Percentiles rank a stretch among this genome's conserved stretches.
Conservation (phyloP, 2,113 vertebrate genomes). For the Sceloporus tristichus region DNA sequence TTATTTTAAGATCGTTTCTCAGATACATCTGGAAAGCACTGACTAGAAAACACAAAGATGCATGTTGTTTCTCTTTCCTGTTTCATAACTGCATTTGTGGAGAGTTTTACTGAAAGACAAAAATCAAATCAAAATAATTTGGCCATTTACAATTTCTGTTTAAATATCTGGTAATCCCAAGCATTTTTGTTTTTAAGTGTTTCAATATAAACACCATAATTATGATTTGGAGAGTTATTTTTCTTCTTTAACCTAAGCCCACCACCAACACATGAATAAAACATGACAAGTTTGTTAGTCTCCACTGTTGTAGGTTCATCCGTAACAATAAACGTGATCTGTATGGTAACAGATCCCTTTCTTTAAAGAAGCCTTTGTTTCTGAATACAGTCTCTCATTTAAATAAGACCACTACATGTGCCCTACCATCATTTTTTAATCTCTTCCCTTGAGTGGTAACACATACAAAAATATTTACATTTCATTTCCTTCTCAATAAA, state of each 20-base stretch:
- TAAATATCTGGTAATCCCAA: conserved; percentile 62
- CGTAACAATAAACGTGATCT: conserved; percentile 75
- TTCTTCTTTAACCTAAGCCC: conserved; percentile 84
- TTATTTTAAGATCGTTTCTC: no score
- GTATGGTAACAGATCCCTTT: conserved; percentile 71
- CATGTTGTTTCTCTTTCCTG: background rate
- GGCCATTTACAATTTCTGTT: conserved; percentile 52
- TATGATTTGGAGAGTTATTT: conserved; percentile 83
- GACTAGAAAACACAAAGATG: background rate
- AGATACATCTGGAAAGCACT: no score
- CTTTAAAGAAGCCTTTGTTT: conserved; percentile 72
- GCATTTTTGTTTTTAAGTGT: conserved; percentile 63
- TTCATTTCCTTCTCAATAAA: conserved; percentile 52
- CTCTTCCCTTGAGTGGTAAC: conserved; percentile 54
- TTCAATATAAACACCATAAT: conserved; percentile 78
- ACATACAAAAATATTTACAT: conserved; percentile 63
- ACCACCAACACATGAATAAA: conserved; percentile 93
- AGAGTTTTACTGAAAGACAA: conserved; percentile 24
- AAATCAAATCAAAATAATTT: conserved; percentile 40
- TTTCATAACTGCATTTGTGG: background rate
- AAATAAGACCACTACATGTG: conserved; percentile 53
- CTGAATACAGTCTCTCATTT: conserved; percentile 73
- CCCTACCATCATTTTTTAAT: conserved; percentile 32
- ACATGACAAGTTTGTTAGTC: conserved; percentile 92
- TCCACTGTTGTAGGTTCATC: conserved; percentile 83